A percentile compares a stretch with the other conserved stretches of the same genome.
phyloP scores from a whole-genome alignment of 2,888 invertebrate species.

The Neoaliturus tenellus region DNA sequence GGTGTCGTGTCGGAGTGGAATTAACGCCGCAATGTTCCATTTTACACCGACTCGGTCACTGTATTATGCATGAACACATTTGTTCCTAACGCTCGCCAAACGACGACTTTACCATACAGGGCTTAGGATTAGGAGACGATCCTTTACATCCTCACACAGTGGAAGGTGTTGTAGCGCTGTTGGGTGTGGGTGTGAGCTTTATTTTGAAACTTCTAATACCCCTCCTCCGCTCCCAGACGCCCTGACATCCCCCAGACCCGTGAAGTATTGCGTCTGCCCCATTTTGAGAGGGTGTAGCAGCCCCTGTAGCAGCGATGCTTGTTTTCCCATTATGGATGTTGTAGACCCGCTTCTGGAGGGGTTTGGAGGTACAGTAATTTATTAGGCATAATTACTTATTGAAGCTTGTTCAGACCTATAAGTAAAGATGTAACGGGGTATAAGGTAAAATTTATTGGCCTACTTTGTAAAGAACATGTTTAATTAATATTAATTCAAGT shows the following conservation, averaged over 20 bases:
- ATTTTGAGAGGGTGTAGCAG: not conserved
- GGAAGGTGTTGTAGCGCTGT: not conserved
- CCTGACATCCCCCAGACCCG: not conserved
- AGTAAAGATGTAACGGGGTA: too few species aligned
- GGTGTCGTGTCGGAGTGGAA: not conserved
- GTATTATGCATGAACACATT: constrained; percentile 14
- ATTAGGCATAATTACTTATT: too few species aligned
- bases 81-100: not conserved
- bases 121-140: not conserved
- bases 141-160: not conserved
- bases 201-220: constrained; percentile 20
- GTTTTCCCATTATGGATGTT: not conserved
- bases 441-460: too few species aligned
- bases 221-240: not conserved
- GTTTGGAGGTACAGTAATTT: too few species aligned
- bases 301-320: not conserved
- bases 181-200: not conserved
- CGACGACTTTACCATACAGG: not conserved
- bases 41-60: not conserved
- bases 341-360: not conserved
- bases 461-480: too few species aligned
- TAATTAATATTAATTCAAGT: too few species aligned
- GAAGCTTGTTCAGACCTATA: too few species aligned
- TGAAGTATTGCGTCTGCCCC: not conserved
- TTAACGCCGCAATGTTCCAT: not conserved